phyloP scores from a whole-genome alignment of 2,113 vertebrate species.

The Oncorhynchus nerka region DNA sequence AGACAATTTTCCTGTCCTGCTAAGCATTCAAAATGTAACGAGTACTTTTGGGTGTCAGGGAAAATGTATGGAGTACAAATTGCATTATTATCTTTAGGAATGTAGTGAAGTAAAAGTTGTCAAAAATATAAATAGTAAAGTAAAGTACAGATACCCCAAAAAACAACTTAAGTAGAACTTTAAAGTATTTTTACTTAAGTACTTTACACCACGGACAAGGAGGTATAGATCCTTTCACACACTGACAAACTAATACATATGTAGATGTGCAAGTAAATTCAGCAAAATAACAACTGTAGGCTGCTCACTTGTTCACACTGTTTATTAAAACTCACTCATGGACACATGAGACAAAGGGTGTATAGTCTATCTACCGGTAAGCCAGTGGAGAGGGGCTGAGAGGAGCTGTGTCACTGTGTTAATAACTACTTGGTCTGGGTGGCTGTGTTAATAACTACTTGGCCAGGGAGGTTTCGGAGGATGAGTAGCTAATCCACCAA shows the following conservation, averaged over 20 bases:
- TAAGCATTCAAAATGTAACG: too few relatives aligned
- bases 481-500: slow-evolving; percentile 40
- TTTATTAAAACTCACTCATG: too few relatives aligned
- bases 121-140: too few relatives aligned
- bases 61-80: too few relatives aligned
- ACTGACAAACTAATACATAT: slow-evolving; percentile 13
- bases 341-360: neutral
- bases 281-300: neutral
- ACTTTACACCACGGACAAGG: neutral
- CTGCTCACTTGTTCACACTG: neutral
- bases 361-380: neutral
- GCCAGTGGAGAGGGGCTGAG: slow-evolving; percentile 19
- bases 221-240: neutral
- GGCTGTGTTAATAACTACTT: slow-evolving; percentile 63
- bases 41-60: too few relatives aligned
- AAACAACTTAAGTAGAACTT: too few relatives aligned
- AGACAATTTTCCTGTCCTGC: too few relatives aligned
- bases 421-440: slow-evolving; percentile 64
- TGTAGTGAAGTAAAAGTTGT: too few relatives aligned
- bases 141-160: too few relatives aligned
- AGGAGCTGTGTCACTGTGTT: slow-evolving; percentile 55
- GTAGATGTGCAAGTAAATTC: slow-evolving; percentile 3
- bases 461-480: slow-evolving; percentile 12
- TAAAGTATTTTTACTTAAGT: too few relatives aligned
- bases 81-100: too few relatives aligned